A percentile compares a stretch with the other conserved stretches of the same genome.
These are phyloP conservation scores for Lagorchestes hirsutus DNA, from an alignment of 2,797 vertebrate species.

Conservation along the genomic window DNA sequence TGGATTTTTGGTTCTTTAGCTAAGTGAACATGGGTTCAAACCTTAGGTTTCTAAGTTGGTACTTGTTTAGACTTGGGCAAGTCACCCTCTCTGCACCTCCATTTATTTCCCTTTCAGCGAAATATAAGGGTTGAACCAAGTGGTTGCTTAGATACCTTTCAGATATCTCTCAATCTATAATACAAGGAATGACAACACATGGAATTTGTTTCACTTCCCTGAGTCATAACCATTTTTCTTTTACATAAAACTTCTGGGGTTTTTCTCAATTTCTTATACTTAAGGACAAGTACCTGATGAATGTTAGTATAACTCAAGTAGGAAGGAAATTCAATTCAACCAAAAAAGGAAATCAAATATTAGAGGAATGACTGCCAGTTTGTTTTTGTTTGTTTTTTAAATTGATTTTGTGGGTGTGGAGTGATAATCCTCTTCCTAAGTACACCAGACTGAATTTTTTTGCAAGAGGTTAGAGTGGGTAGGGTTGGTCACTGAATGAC, in stretches of 20 bases:
- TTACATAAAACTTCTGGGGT: background rate
- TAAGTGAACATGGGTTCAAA: background rate
- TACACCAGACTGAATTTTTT: background rate
- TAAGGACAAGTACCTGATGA: constrained; percentile 53
- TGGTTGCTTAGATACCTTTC: background rate
- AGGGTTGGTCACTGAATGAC: constrained; percentile 55
- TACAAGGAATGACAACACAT: background rate
- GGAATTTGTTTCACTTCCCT: background rate
- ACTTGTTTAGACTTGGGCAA: background rate
- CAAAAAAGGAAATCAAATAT: constrained; percentile 53
- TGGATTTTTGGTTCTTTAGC: background rate
- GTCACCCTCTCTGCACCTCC: background rate
- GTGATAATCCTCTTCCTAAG: constrained; percentile 20
- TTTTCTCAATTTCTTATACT: background rate
- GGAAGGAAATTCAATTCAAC: constrained; percentile 51
- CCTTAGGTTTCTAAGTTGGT: background rate
- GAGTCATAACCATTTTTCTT: background rate
- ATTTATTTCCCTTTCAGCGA: background rate
- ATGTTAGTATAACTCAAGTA: constrained; percentile 41
- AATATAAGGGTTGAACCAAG: background rate
- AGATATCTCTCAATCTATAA: background rate
- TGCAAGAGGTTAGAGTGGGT: constrained; percentile 29
- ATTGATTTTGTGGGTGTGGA: constrained; percentile 1
- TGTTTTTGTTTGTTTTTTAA: background rate
- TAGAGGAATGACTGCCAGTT: constrained; percentile 47